phyloP scores from a whole-genome alignment of 2,113 vertebrate genomes.

The Hystrix brachyura region DNA sequence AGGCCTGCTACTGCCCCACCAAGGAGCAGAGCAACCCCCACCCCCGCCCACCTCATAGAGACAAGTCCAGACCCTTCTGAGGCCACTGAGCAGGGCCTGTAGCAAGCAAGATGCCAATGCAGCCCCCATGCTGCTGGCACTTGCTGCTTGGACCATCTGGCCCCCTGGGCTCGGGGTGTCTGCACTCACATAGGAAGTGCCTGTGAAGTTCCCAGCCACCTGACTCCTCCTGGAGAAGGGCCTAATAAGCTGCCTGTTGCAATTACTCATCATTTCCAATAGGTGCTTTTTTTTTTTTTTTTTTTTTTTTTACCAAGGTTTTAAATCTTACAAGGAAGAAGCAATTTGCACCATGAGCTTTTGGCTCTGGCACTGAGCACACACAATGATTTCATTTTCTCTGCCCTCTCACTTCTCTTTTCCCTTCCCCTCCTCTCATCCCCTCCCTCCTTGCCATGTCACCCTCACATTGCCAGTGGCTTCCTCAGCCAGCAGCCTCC shows the following conservation, averaged over 20 bases:
- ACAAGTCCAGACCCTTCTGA: background rate
- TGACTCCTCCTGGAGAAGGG: background rate
- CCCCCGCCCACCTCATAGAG: background rate
- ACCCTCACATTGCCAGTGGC: background rate
- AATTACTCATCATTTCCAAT: background rate
- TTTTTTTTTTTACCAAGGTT: too few relatives aligned
- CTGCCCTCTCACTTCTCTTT: background rate
- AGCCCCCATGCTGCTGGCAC: accelerated
- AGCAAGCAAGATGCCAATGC: background rate
- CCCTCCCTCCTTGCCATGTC: background rate
- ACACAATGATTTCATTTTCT: background rate
- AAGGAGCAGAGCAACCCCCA: background rate
- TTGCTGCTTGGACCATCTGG: background rate
- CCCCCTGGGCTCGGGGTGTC: background rate
- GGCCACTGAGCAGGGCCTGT: background rate
- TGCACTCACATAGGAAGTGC: background rate
- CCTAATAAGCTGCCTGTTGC: background rate
- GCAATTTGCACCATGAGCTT: background rate
- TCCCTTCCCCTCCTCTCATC: background rate
- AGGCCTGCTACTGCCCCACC: background rate
- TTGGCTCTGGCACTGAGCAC: background rate
- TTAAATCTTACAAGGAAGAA: too few relatives aligned
- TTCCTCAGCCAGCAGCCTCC: background rate
- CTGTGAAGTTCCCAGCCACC: background rate
- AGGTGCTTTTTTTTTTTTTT: too few relatives aligned